Evolutionary conservation across 1,140 invertebrate genomes (phyloP).

Genomic region (Popillia japonica): DNA sequence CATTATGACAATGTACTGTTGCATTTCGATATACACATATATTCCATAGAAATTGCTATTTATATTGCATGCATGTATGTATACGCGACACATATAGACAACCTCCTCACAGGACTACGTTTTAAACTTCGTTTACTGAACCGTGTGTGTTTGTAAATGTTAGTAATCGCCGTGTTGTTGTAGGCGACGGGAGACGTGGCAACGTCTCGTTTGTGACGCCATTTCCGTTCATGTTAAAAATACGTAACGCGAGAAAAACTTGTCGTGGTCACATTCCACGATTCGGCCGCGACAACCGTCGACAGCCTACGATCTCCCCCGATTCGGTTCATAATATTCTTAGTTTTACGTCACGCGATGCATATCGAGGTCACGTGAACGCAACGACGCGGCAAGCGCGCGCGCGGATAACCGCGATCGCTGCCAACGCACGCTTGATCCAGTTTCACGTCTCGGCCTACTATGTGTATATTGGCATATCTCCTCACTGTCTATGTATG

Average conservation of each 20-base stretch:
- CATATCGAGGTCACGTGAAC: slow-evolving; percentile 55
- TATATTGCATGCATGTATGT: too few species aligned
- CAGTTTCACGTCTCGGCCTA: slow-evolving; percentile 35
- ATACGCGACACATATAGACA: too few species aligned
- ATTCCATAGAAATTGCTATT: too few species aligned
- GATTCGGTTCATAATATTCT: slow-evolving; percentile 36
- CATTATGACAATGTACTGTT: too few species aligned
- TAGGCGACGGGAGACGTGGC: slow-evolving; percentile 55
- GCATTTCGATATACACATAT: too few species aligned
- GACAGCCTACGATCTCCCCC: slow-evolving; percentile 14
- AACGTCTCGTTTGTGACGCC: slow-evolving; percentile 60
- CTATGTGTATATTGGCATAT: slow-evolving; percentile 12
- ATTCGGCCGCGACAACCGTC: slow-evolving; percentile 40
- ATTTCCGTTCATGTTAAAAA: slow-evolving; percentile 65
- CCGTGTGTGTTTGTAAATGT: too few species aligned
- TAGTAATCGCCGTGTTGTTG: too few species aligned
- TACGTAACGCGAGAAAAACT: slow-evolving; percentile 64
- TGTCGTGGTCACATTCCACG: slow-evolving; percentile 61
- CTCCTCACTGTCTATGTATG: slow-evolving; percentile 4
- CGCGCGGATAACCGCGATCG: neutral
- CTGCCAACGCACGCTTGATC: slow-evolving; percentile 37
- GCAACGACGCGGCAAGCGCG: slow-evolving; percentile 42
- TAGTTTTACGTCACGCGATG: slow-evolving; percentile 52
- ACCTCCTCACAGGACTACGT: too few species aligned
- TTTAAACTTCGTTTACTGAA: too few species aligned